phyloP scores from a whole-genome alignment of 2,113 vertebrate genomes.

The Microcebus murinus region DNA sequence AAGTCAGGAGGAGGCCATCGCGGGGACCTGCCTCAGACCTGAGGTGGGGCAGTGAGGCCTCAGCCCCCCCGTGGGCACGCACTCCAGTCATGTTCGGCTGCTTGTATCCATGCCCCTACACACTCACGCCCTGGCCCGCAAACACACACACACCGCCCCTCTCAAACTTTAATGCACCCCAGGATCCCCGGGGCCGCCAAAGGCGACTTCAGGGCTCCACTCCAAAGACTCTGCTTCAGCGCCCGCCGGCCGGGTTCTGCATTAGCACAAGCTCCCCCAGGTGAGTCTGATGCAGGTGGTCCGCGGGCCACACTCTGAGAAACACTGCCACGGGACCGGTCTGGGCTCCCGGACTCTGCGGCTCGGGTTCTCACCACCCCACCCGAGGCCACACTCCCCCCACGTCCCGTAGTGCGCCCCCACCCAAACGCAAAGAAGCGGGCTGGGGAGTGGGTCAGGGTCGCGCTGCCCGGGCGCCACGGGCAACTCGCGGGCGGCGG shows the following conservation, averaged over 20 bases:
- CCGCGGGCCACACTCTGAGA: conserved; percentile 33
- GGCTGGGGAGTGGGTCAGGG: neutral
- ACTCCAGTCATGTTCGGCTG: neutral
- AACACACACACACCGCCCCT: neutral
- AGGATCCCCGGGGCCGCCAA: neutral
- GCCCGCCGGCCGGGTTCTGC: neutral
- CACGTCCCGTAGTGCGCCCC: conserved; percentile 1
- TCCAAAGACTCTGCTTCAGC: neutral
- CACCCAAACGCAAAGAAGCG: neutral
- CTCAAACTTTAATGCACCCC: conserved; percentile 64
- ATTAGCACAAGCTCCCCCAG: neutral
- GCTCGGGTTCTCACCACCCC: neutral
- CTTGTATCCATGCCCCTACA: neutral
- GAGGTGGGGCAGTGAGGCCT: conserved; percentile 35
- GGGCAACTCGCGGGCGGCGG: conserved; percentile 36
- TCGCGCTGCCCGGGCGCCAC: neutral
- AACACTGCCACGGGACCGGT: neutral
- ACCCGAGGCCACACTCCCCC: neutral
- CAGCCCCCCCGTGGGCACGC: neutral
- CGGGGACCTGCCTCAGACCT: neutral
- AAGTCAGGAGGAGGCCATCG: neutral
- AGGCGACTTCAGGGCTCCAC: neutral
- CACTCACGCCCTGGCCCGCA: neutral
- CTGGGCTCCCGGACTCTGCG: neutral
- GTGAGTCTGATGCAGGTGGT: conserved; percentile 34